Conservation (phyloP, 2,888 invertebrate genomes). For the Iselma pallidipennis region DNA sequence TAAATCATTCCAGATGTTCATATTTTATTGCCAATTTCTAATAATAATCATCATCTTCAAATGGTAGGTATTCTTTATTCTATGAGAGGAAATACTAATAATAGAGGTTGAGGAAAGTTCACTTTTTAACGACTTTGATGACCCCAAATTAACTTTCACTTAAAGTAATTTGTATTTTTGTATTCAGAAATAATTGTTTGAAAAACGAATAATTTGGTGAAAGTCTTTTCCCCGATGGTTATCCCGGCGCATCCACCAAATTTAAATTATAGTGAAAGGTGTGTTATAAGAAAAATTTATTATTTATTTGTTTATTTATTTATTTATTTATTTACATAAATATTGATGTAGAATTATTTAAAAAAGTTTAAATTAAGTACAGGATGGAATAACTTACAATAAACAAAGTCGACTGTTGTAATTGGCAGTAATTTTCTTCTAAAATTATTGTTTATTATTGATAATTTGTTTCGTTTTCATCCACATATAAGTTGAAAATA, state of each 20-base stretch:
- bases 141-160: background rate
- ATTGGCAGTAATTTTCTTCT: conserved; percentile 18
- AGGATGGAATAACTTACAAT: conserved; percentile 16
- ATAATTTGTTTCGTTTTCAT: conserved; percentile 53
- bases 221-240: no score
- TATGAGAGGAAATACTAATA: background rate
- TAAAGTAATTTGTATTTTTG: background rate
- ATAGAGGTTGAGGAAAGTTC: background rate
- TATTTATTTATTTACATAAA: conserved; percentile 23
- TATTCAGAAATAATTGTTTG: background rate
- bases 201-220: background rate
- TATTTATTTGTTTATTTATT: conserved; percentile 15
- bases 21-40: background rate
- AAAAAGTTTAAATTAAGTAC: conserved; percentile 17
- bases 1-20: background rate
- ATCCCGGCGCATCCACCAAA: background rate
- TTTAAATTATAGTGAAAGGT: background rate
- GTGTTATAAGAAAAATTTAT: conserved; percentile 3
- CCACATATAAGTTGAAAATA: conserved; percentile 61
- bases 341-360: conserved; percentile 9
- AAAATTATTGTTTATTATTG: conserved; percentile 5
- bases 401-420: conserved; percentile 4
- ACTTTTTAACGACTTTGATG: background rate
- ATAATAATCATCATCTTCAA: no score
- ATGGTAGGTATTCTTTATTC: no score